Evolutionary conservation across 2,888 invertebrate genomes (phyloP).

Genomic region (Liopterus haemorrhoidalis): DNA sequence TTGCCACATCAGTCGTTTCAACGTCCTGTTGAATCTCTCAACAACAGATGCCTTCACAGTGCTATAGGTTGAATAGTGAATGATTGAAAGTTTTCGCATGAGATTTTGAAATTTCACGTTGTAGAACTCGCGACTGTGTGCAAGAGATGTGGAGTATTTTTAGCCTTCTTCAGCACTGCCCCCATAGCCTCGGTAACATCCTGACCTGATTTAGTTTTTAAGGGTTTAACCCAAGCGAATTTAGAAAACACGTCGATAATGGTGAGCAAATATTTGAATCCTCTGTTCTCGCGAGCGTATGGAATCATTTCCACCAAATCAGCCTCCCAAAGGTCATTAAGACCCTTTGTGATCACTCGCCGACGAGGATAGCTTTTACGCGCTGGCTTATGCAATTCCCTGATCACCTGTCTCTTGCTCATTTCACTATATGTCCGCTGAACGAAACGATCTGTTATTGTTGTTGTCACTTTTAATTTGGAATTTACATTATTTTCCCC

Average conservation of each 20-base stretch:
- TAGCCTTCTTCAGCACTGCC: conserved; percentile 1
- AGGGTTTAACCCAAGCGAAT: conserved; percentile 38
- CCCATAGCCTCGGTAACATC: conserved; percentile 28
- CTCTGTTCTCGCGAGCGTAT: conserved; percentile 36
- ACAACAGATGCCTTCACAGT: conserved; percentile 31
- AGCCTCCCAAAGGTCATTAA: conserved; percentile 44
- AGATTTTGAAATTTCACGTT: conserved; percentile 29
- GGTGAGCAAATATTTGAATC: conserved; percentile 37
- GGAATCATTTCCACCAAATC: conserved; percentile 40
- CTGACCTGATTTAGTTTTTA: conserved; percentile 33
- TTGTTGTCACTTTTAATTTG: too few species aligned
- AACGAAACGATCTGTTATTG: too few species aligned
- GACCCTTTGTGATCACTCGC: conserved; percentile 37
- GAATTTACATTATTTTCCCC: too few species aligned
- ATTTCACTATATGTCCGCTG: too few species aligned
- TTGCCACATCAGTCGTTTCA: conserved; percentile 32
- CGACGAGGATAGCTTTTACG: conserved; percentile 39
- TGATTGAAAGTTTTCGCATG: conserved; percentile 24
- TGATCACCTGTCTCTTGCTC: conserved; percentile 18
- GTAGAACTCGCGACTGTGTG: conserved; percentile 32
- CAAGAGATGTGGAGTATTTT: conserved; percentile 21
- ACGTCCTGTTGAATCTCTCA: conserved; percentile 32
- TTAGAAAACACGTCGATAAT: conserved; percentile 40
- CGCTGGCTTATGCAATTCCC: conserved; percentile 40
- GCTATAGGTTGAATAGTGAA: conserved; percentile 27